phyloP scores from a whole-genome alignment of 2,113 vertebrate species.

The Hypocryptadius cinnamomeus region DNA sequence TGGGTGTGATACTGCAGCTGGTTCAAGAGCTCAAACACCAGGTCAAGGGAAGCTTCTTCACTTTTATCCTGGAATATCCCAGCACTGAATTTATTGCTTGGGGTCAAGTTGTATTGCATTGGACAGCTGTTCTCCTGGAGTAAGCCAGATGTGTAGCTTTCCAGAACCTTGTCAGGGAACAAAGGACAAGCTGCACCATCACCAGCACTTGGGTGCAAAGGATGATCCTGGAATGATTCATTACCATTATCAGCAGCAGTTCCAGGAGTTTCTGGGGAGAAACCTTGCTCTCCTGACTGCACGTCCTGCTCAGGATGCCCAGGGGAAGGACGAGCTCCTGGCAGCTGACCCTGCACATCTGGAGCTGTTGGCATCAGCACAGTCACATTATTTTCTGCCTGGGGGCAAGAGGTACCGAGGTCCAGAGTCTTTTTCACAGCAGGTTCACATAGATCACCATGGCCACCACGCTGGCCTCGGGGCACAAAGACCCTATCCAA shows the following conservation, averaged over 20 bases:
- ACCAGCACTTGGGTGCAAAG: constrained; percentile 60
- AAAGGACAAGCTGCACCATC: constrained; percentile 68
- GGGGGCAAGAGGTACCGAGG: constrained; percentile 75
- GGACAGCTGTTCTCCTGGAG: constrained; percentile 71
- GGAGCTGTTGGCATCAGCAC: constrained; percentile 64
- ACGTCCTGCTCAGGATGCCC: constrained; percentile 55
- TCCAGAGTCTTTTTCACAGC: constrained; percentile 82
- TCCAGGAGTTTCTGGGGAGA: constrained; percentile 62
- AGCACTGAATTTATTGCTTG: constrained; percentile 67
- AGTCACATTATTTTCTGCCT: constrained; percentile 64
- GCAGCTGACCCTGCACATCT: constrained; percentile 39
- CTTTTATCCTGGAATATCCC: constrained; percentile 96
- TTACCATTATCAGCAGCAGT: constrained; percentile 46
- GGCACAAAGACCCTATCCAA: constrained; percentile 87
- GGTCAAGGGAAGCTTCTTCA: constrained; percentile 93
- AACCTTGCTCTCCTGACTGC: constrained; percentile 60
- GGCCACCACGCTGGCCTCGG: constrained; percentile 70
- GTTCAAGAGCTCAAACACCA: constrained; percentile 95
- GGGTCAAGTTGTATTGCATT: constrained; percentile 69
- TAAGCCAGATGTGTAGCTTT: constrained; percentile 74
- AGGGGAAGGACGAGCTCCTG: constrained; percentile 48
- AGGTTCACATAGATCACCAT: constrained; percentile 77
- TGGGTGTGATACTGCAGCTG: constrained; percentile 98
- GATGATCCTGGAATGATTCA: constrained; percentile 72
- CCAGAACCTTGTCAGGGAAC: constrained; percentile 78